Base-by-base conservation (phyloP, 2,888 invertebrate species). In the Eledone cirrhosa region DNA sequence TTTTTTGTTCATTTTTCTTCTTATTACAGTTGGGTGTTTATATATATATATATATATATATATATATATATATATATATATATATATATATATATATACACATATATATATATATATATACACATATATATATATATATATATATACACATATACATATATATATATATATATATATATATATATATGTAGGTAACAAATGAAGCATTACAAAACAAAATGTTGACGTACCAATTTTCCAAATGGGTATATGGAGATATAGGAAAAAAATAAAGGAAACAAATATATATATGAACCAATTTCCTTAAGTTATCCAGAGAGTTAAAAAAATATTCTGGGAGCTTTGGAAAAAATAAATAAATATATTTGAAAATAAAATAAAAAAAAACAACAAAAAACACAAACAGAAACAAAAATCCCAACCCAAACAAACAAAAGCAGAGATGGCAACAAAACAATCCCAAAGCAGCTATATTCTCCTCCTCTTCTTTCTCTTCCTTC, bases 1-100 rank as follows among this genome's bases (percentile, higher is more conserved):
- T 72, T 41, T 41, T 72, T 72, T 72, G 72, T 72, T 72, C 72
- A 72, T 72, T 41, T 31, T 72, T 72, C 72, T 72, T 72, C 41
- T 41, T 2, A 72, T 41, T 31, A 69, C 33, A 33, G 69, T 33
- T 69, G 22, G n/a, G 31, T 69, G 8, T 19, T 29, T 69, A 41
- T 41, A 41, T 41, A 8, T 41, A 41, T 41, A 41, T 41, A 41
- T 8, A 11, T 41, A 41, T 41, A 41, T 41, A n/a, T n/a, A 41
- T 41, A 41, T 41, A 41, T 41, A n/a, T n/a, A n/a, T n/a, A n/a
- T 69, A 41, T 41, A 41, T 41, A 8, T 41, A 41, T 41, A 41
- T 41, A 41, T 8, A 11, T 41, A 41, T 41, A 41, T 41, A n/a
- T n/a, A 41, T 41, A 41, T 41, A 41, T 41, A n/a, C n/a, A n/a